phyloP scores from a whole-genome alignment of 2,113 vertebrate genomes.

The Ibidorhyncha struthersii region DNA sequence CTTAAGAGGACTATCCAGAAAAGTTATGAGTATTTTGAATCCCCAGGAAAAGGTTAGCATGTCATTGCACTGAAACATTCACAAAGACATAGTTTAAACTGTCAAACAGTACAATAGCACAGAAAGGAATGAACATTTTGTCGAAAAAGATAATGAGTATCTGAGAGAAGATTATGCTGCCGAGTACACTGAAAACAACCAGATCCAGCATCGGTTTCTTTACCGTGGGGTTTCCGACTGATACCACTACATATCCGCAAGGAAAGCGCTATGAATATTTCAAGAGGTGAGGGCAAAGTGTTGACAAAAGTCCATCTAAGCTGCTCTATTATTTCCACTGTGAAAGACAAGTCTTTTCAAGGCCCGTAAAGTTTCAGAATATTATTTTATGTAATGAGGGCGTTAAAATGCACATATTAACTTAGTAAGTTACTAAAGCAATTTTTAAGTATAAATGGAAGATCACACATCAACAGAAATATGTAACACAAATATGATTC shows the following conservation, averaged over 20 bases:
- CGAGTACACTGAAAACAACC: not conserved
- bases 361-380: not conserved
- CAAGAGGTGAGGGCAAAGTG: constrained; percentile 12
- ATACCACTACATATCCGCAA: not conserved
- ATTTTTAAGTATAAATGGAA: not conserved
- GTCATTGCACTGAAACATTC: not conserved
- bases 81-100: constrained; percentile 1
- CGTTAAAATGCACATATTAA: not conserved
- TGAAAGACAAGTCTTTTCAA: not conserved
- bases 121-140: not conserved
- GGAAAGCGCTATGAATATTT: constrained; percentile 52
- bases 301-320: not conserved
- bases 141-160: not conserved
- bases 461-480: not conserved
- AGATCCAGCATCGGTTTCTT: not conserved
- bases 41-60: not conserved
- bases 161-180: not conserved
- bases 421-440: not conserved
- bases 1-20: not conserved
- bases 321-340: not conserved
- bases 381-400: not conserved
- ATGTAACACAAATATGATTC: not conserved
- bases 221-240: not conserved
- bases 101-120: not conserved
- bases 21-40: not conserved